Conservation (phyloP, 2,888 invertebrate genomes). For the Pomacea canaliculata region DNA sequence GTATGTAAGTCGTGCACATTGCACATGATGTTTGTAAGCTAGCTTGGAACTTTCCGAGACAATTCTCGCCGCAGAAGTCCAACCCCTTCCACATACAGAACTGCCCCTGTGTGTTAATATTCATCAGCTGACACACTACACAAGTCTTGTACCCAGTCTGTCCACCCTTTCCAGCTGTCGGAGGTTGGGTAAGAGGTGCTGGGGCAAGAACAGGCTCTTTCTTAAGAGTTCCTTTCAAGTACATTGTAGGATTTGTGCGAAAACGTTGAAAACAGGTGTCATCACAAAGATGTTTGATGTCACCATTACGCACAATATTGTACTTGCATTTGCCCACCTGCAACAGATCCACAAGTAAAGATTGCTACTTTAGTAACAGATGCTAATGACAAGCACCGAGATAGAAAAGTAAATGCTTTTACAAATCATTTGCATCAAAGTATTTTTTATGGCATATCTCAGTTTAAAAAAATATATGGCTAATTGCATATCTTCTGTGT, state of each 20-base stretch:
- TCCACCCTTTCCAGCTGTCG: background rate
- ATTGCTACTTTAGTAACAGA: background rate
- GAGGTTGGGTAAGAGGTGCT: background rate
- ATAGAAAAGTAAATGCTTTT: background rate
- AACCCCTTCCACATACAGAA: constrained; percentile 77
- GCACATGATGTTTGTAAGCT: constrained; percentile 83
- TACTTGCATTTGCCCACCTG: constrained; percentile 68
- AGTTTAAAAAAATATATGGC: too few relatives aligned
- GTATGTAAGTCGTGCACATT: constrained; percentile 83
- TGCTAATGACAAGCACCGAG: background rate
- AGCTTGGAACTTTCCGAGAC: constrained; percentile 85
- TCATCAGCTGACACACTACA: constrained; percentile 60
- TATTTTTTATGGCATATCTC: too few relatives aligned
- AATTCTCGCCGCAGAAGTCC: constrained; percentile 92
- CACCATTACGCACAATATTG: constrained; percentile 68
- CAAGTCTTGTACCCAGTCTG: constrained; percentile 53
- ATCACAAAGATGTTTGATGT: constrained; percentile 68
- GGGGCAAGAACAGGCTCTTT: background rate
- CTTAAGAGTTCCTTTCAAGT: constrained; percentile 36
- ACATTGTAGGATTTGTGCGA: constrained; percentile 60
- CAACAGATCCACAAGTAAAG: constrained; percentile 10
- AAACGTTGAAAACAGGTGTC: constrained; percentile 67
- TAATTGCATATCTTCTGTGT: too few relatives aligned
- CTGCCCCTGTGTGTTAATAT: constrained; percentile 44
- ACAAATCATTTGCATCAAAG: background rate